phyloP scores from a whole-genome alignment of 2,888 invertebrate species.

The Acrobeloides nanus region DNA sequence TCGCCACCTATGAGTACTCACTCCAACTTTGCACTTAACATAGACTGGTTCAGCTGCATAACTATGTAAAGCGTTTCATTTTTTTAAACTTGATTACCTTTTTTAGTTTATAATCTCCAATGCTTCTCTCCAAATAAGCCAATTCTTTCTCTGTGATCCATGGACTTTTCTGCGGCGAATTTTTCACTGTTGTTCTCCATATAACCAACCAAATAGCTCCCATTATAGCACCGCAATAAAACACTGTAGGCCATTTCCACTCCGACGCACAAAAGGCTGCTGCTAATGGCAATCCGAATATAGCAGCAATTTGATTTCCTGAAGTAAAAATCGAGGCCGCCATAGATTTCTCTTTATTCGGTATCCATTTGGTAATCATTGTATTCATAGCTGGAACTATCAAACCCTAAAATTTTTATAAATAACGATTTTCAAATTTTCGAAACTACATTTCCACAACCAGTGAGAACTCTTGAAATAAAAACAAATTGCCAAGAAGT shows the following conservation, averaged over 20 bases:
- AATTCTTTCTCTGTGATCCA: no score
- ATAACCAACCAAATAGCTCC: no score
- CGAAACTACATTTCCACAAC: constrained; percentile 42
- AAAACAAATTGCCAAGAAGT: constrained; percentile 30
- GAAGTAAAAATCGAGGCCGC: constrained; percentile 37
- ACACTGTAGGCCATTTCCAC: constrained; percentile 36
- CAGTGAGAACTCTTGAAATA: constrained; percentile 34
- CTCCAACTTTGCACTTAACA: no score
- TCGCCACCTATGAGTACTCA: no score
- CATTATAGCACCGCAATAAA: constrained; percentile 36
- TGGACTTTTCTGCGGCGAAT: no score
- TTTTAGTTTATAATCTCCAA: no score
- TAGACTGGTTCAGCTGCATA: no score
- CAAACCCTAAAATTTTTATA: no score
- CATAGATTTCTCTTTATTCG: constrained; percentile 32
- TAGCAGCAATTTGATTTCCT: constrained; percentile 32
- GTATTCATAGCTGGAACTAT: constrained; percentile 39
- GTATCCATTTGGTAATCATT: constrained; percentile 45
- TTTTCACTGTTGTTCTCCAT: neutral
- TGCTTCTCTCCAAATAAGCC: no score
- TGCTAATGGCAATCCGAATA: constrained; percentile 34
- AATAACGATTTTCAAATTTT: no score
- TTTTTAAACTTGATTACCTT: no score
- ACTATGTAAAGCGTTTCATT: no score
- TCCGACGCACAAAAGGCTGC: constrained; percentile 32